These are phyloP conservation scores for Phylloscopus trochilus DNA, from an alignment of 2,113 vertebrate genomes.

Conservation along the genomic window DNA sequence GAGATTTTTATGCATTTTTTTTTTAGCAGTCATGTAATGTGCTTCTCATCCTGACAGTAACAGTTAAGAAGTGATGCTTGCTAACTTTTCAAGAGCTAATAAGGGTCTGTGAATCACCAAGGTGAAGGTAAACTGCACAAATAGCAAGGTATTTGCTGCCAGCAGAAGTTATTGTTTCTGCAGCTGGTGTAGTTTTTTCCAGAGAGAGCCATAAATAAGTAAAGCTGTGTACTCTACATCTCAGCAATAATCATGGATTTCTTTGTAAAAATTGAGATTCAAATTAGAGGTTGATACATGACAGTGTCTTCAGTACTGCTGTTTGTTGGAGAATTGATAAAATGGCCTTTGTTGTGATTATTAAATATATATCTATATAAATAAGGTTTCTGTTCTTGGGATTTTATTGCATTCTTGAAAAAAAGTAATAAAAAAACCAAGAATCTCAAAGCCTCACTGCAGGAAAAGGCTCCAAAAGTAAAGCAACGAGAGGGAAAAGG, in stretches of 20 bases:
- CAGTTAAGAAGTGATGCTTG: neutral
- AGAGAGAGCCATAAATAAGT: neutral
- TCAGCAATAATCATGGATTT: neutral
- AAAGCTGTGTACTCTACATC: neutral
- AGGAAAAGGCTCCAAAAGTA: neutral
- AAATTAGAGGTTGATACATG: neutral
- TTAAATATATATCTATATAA: neutral
- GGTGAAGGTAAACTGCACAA: neutral
- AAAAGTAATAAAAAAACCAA: neutral
- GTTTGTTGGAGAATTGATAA: neutral
- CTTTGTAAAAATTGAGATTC: neutral
- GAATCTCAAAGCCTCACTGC: neutral
- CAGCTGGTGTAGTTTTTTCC: neutral
- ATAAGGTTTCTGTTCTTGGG: neutral
- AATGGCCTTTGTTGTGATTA: neutral
- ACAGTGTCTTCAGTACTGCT: neutral
- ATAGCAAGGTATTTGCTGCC: neutral
- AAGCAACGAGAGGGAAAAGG: neutral
- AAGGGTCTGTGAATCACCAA: neutral
- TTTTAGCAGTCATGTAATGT: neutral
- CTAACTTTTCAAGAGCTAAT: neutral
- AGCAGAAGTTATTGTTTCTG: neutral
- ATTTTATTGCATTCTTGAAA: neutral
- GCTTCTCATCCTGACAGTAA: neutral
- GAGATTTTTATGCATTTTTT: neutral